Evolutionary conservation across 2,888 invertebrate species (phyloP).

Genomic region (Leptodirus hochenwartii): DNA sequence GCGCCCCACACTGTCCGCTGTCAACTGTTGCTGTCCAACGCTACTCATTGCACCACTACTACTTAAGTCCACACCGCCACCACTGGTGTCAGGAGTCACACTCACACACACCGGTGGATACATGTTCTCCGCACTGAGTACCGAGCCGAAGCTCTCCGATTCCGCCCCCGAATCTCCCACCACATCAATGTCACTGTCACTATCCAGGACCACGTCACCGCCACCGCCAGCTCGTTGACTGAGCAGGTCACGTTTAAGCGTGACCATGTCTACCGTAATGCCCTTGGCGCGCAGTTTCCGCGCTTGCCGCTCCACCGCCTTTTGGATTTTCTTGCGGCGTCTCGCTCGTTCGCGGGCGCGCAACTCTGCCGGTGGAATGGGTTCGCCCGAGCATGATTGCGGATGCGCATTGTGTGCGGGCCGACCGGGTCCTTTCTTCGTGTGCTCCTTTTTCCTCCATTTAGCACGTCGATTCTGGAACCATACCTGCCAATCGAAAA

Average conservation of each 20-base stretch:
- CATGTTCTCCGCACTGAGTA: conserved; percentile 26
- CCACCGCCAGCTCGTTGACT: conserved; percentile 32
- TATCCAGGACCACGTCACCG: conserved; percentile 20
- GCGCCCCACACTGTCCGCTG: conserved; percentile 24
- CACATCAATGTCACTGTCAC: conserved; percentile 57
- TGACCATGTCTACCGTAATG: conserved; percentile 73
- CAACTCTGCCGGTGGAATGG: conserved; percentile 82
- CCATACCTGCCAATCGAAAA: conserved; percentile 68
- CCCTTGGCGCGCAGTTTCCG: conserved; percentile 82
- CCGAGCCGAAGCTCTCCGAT: conserved; percentile 44
- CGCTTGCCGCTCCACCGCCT: conserved; percentile 82
- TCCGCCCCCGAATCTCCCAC: conserved; percentile 64
- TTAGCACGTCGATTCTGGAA: conserved; percentile 98
- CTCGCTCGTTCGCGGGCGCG: conserved; percentile 72
- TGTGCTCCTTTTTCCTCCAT: conserved; percentile 98
- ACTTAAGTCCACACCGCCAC: conserved; percentile 28
- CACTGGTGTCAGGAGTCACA: too few species aligned
- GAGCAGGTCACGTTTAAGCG: conserved; percentile 69
- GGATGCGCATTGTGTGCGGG: conserved; percentile 98
- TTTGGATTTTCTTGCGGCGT: conserved; percentile 78
- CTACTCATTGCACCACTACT: conserved; percentile 29
- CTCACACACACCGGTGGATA: conserved; percentile 10
- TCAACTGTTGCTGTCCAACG: too few species aligned
- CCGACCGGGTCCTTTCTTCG: conserved; percentile 94
- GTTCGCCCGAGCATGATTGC: conserved; percentile 92